Conservation (phyloP, 2,113 vertebrate species). For the Nycticryphes semicollaris region DNA sequence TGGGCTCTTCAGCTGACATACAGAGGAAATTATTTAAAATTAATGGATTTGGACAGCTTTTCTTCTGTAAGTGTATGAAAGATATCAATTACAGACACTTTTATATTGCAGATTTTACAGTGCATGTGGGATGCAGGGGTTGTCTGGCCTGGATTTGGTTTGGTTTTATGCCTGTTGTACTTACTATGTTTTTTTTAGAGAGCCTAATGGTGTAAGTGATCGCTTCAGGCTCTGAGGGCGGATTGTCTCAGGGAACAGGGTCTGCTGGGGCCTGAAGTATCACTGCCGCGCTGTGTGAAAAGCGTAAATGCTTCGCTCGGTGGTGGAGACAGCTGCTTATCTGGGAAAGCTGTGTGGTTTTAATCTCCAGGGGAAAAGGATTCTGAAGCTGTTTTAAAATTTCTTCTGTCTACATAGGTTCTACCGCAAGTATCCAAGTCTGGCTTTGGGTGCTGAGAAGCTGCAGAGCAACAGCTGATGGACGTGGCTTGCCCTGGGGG, state of each 20-base stretch:
- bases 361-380: neutral
- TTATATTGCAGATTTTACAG: neutral
- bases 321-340: neutral
- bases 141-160: neutral
- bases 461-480: rapidly evolving
- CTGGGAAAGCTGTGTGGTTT: neutral
- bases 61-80: neutral
- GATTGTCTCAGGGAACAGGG: rapidly evolving
- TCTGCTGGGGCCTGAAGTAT: neutral
- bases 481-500: rapidly evolving
- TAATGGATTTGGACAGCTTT: neutral
- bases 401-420: rapidly evolving
- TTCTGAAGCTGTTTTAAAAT: neutral
- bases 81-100: neutral
- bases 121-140: neutral
- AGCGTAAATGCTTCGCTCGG: rapidly evolving
- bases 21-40: neutral
- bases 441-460: neutral
- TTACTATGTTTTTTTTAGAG: neutral
- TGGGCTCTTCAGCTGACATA: neutral
- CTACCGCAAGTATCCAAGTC: rapidly evolving
- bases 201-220: neutral
- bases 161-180: rapidly evolving
- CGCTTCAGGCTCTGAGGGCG: rapidly evolving
- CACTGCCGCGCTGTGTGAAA: rapidly evolving